Percentiles rank a stretch among this genome's conserved stretches.
Evolutionary conservation across 2,888 invertebrate genomes (phyloP).

Genomic region (Serripes groenlandicus): DNA sequence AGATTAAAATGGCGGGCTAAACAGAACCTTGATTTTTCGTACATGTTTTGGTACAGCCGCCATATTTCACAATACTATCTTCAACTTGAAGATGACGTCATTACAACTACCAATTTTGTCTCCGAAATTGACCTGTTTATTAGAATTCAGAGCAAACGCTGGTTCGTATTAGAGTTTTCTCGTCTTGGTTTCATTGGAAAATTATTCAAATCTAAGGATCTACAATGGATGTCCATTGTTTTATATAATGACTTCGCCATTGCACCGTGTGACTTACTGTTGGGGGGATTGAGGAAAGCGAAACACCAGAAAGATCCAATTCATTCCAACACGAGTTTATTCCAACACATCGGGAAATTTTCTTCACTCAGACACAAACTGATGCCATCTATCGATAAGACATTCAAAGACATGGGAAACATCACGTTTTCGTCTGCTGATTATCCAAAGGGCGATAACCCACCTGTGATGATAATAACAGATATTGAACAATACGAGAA

Average conservation of each 20-base stretch:
- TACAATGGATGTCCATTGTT: conserved; percentile 76
- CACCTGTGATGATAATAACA: conserved; percentile 83
- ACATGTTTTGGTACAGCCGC: conserved; percentile 82
- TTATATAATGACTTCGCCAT: conserved; percentile 78
- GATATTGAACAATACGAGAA: conserved; percentile 72
- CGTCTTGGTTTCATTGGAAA: conserved; percentile 78
- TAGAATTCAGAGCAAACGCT: conserved; percentile 64
- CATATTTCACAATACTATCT: conserved; percentile 84
- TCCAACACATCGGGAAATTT: conserved; percentile 73
- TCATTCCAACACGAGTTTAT: conserved; percentile 62
- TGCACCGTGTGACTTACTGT: conserved; percentile 72
- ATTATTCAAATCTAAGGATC: conserved; percentile 69
- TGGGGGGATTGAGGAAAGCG: conserved; percentile 61
- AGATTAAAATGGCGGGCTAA: conserved; percentile 86
- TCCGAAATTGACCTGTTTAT: conserved; percentile 82
- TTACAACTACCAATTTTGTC: conserved; percentile 81
- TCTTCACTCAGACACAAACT: conserved; percentile 72
- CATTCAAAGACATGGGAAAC: conserved; percentile 57
- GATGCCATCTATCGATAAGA: conserved; percentile 70
- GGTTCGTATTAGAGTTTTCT: conserved; percentile 75
- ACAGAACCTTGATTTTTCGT: conserved; percentile 86
- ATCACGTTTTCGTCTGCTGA: conserved; percentile 27
- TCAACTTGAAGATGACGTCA: conserved; percentile 86
- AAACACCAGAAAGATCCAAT: conserved; percentile 65
- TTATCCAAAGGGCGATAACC: conserved; percentile 76